Conservation (phyloP, 2,888 invertebrate genomes). For the Philonicus albiceps region DNA sequence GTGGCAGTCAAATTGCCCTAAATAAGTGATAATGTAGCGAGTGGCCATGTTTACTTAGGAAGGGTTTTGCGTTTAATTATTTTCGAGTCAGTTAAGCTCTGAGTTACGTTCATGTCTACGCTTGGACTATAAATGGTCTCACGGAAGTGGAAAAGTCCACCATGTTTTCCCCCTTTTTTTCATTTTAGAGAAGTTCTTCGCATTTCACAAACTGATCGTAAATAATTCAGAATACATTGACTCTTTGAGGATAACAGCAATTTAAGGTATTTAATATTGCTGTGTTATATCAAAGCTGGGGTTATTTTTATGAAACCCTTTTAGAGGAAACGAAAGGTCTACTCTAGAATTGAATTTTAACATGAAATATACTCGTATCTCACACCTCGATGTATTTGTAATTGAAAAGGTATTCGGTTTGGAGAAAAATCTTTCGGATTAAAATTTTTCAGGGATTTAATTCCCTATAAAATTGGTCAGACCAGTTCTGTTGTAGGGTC, state of each 20-base stretch:
- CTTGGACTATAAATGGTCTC: neutral
- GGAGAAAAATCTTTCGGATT: no score
- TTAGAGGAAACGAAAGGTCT: neutral
- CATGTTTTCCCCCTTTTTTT: neutral
- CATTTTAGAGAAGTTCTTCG: neutral
- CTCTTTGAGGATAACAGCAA: neutral
- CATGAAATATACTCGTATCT: no score
- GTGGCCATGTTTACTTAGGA: neutral
- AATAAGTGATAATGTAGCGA: constrained; percentile 35
- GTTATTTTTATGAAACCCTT: neutral
- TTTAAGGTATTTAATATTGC: no score
- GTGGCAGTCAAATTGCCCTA: constrained; percentile 31
- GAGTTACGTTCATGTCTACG: neutral
- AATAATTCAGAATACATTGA: neutral
- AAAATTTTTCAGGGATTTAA: no score
- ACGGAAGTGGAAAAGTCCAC: neutral
- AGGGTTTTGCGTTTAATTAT: constrained; percentile 20
- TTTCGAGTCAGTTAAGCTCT: constrained; percentile 1
- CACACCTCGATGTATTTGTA: no score
- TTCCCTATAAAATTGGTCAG: no score
- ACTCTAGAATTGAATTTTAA: no score
- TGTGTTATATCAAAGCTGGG: no score
- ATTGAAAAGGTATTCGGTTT: no score
- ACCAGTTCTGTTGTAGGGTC: no score
- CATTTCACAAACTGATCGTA: neutral